Conservation (phyloP, 2,888 invertebrate genomes). For the Leptopilina myrica region DNA sequence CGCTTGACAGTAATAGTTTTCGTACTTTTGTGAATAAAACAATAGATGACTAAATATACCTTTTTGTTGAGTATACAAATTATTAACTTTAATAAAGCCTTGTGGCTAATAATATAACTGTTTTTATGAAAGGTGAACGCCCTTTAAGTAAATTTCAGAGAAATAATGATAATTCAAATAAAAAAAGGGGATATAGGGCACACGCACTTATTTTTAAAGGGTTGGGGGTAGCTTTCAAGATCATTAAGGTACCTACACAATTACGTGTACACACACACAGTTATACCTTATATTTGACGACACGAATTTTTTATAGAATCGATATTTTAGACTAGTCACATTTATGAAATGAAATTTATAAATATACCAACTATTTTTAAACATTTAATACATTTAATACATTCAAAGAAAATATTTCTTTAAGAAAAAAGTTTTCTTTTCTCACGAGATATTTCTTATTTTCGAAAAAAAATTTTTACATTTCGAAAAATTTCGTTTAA, state of each 20-base stretch:
- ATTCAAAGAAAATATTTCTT: too few species aligned
- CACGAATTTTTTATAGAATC: conserved; percentile 39
- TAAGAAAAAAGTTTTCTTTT: too few species aligned
- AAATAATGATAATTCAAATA: conserved; percentile 21
- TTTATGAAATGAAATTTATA: background rate
- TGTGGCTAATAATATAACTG: background rate
- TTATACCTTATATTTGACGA: conserved; percentile 7
- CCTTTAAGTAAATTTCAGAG: background rate
- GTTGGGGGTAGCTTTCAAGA: background rate
- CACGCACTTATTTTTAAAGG: conserved; percentile 6
- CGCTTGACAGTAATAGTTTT: too few species aligned
- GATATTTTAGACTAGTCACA: background rate
- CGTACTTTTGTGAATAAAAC: too few species aligned
- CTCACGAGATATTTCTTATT: too few species aligned
- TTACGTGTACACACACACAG: background rate
- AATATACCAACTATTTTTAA: background rate
- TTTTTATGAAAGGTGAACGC: background rate
- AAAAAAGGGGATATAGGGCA: background rate
- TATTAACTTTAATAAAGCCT: background rate
- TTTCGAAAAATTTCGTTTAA: too few species aligned
- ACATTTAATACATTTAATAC: background rate
- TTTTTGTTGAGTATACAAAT: background rate
- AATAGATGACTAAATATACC: too few species aligned
- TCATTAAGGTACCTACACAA: background rate
- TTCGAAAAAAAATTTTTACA: too few species aligned